These are phyloP conservation scores for Lordiphosa stackelbergi DNA, from an alignment of 1,140 invertebrate genomes.

Conservation along the genomic window DNA sequence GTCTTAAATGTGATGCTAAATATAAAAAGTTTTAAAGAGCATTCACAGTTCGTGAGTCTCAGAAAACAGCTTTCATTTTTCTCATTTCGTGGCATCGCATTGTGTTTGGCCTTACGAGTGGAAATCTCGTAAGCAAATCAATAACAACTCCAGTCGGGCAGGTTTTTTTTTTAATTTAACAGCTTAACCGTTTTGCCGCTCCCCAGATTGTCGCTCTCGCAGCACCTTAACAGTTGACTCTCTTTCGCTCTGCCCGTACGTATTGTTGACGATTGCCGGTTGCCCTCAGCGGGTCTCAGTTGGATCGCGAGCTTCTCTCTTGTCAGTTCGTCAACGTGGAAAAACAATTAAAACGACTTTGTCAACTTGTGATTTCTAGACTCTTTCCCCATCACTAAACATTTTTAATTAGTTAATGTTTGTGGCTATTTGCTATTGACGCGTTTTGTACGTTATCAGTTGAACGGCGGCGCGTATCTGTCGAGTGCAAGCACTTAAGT, in stretches of 20 bases:
- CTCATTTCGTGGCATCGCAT: background rate
- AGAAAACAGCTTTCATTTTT: no score
- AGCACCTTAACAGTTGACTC: background rate
- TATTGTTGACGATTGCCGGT: no score
- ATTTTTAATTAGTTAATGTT: constrained; percentile 30
- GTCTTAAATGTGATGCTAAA: no score
- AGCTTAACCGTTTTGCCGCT: constrained; percentile 11
- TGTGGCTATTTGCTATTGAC: constrained; percentile 11
- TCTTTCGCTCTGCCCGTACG: background rate
- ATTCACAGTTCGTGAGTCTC: background rate
- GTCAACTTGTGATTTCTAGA: constrained; percentile 5
- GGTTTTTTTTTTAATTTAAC: constrained; percentile 34
- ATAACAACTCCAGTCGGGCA: constrained; percentile 40
- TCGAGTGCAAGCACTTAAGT: constrained; percentile 25
- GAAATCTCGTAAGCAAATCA: constrained; percentile 20
- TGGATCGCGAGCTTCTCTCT: constrained; percentile 35
- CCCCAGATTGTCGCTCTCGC: constrained; percentile 8
- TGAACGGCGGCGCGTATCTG: constrained; percentile 18
- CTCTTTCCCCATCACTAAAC: constrained; percentile 16
- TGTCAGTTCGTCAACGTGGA: constrained; percentile 15
- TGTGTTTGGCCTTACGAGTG: constrained; percentile 5
- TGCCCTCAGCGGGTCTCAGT: constrained; percentile 13
- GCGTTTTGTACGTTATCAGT: constrained; percentile 5
- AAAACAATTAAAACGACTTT: constrained; percentile 1
- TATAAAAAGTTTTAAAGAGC: background rate